phyloP scores from a whole-genome alignment of 2,888 invertebrate species.

The Torymus tubicola region DNA sequence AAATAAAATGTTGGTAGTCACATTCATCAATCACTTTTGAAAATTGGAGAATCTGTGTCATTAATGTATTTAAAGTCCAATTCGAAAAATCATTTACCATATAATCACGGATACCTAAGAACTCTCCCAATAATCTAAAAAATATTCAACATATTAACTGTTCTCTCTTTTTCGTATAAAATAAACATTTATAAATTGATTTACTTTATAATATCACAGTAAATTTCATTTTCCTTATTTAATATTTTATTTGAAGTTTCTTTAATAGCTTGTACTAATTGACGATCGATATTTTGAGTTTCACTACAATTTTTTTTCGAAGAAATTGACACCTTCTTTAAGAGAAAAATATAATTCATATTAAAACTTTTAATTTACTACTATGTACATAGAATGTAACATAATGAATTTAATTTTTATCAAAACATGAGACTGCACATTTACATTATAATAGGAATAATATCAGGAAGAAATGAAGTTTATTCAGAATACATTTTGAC shows the following conservation, averaged over 20 bases:
- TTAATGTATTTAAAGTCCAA: conserved; percentile 79
- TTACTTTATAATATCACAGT: conserved; percentile 41
- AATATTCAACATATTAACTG: conserved; percentile 7
- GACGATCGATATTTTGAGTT: conserved; percentile 5
- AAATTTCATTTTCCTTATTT: not conserved
- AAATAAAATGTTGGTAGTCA: conserved; percentile 62
- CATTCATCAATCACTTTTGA: conserved; percentile 59
- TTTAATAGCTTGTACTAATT: not conserved
- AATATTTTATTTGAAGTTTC: not conserved
- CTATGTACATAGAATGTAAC: too few relatives aligned
- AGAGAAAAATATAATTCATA: not conserved
- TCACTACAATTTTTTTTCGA: not conserved
- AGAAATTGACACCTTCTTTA: conserved; percentile 1
- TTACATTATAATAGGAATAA: too few relatives aligned
- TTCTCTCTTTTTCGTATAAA: not conserved
- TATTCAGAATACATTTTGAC: not conserved
- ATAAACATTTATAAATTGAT: too few relatives aligned
- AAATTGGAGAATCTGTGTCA: conserved; percentile 64
- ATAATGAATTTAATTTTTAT: too few relatives aligned
- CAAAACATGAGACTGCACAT: too few relatives aligned
- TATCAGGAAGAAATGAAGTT: not conserved
- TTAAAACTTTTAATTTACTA: not conserved
- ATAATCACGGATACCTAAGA: conserved; percentile 76
- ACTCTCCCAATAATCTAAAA: conserved; percentile 75
- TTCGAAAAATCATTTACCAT: conserved; percentile 76